Base-by-base conservation (phyloP, 2,888 invertebrate species). In the Tiliacea citrago region DNA sequence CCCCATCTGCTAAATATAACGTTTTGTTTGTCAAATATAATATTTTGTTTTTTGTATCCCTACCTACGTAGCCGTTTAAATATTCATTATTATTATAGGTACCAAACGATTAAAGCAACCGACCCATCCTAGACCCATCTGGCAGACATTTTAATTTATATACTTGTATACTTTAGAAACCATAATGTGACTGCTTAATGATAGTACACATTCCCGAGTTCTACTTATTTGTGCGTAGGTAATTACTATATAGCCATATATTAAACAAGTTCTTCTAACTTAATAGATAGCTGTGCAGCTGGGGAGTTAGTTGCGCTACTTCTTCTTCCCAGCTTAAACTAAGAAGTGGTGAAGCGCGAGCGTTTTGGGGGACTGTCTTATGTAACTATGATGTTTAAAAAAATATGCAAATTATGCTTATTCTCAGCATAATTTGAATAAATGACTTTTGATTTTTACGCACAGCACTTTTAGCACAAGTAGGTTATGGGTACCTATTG, bases 141-240 rank as follows among this genome's bases (percentile, higher is more conserved):
- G 47, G 10, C 18, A 55, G 2, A 35, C 10, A 45, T 73, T 60
- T 73, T 42, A 51, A 24, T 57, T 35, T 29, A 35, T 24, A 35
- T 57, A n/a, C 18, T 1, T 29, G 13, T 2, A 0, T 39, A 39
- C 39, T 39, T 39, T 16, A 60, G 42, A 61, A 63, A 55, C 55
- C 47, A 74, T 74, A 73, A 51, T 55, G 47, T 74, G 62, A 63
- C 42, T 39, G 39, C 39, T 39, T 39, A 35, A 35, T 35, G 35
- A 3, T 35, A 35, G 35, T 35, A 5, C 35, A 2, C 35, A 35
- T 35, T 35, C 35, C 35, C 8, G 21, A 58, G 47, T 57, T 49
- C 12, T 24, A 49, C 8, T 47, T 58, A 57, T 39, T 71, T 71
- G 21, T 67, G 57, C 24, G 12, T 53, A 18, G 7, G 18, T 57